Evolutionary conservation across 2,888 invertebrate species (phyloP).

Genomic region (Drosophila nr. medialis): DNA sequence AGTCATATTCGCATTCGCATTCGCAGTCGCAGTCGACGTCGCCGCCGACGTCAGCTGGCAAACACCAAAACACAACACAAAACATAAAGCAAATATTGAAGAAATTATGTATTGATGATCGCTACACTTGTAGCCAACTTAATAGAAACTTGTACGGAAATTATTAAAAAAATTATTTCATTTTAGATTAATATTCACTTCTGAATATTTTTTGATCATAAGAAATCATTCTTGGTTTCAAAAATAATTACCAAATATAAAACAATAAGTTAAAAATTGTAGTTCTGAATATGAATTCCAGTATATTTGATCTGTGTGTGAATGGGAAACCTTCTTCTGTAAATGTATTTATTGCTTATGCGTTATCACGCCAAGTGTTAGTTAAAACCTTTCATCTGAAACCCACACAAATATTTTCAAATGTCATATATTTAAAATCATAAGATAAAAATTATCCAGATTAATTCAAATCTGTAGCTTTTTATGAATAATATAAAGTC

Average conservation of each 20-base stretch:
- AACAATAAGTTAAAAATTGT: background rate
- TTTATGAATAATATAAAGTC: background rate
- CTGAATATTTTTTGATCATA: background rate
- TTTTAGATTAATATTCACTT: too few relatives aligned
- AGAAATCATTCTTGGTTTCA: background rate
- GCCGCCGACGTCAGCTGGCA: slow-evolving; percentile 20
- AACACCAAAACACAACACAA: slow-evolving; percentile 61
- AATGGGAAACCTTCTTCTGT: background rate
- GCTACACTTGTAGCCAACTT: slow-evolving; percentile 27
- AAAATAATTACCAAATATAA: background rate
- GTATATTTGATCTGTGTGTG: background rate
- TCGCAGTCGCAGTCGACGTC: slow-evolving; percentile 7
- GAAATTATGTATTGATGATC: slow-evolving; percentile 73
- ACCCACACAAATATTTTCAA: background rate
- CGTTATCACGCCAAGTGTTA: background rate
- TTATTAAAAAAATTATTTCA: too few relatives aligned
- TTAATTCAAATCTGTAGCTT: background rate
- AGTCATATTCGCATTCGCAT: slow-evolving; percentile 34
- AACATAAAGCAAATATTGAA: slow-evolving; percentile 70
- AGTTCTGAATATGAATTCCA: background rate
- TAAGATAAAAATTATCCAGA: background rate
- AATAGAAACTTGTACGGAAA: too few relatives aligned
- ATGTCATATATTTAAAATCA: background rate
- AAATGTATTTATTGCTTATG: background rate
- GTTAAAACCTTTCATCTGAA: background rate